Conservation (phyloP, 2,797 vertebrate species). For the Phoxinus dragarum region DNA sequence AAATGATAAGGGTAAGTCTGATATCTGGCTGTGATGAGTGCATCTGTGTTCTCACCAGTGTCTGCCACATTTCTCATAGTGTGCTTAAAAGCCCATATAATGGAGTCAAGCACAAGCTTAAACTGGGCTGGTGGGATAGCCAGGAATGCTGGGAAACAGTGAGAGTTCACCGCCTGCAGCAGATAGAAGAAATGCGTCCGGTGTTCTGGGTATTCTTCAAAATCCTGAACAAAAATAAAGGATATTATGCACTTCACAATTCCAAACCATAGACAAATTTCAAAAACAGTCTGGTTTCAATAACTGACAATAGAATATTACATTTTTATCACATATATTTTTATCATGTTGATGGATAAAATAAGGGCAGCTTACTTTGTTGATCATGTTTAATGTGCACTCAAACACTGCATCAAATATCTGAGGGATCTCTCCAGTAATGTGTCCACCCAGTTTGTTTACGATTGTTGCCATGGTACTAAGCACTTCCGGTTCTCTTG, state of each 20-base stretch:
- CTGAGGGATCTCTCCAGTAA: slow-evolving; percentile 97
- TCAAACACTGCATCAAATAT: slow-evolving; percentile 98
- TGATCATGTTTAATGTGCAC: slow-evolving; percentile 99
- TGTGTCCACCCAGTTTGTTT: slow-evolving; percentile 95
- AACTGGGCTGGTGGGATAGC: slow-evolving; percentile 98
- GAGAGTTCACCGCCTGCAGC: slow-evolving; percentile 97
- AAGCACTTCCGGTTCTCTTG: slow-evolving; percentile 96
- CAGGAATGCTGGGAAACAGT: slow-evolving; percentile 98
- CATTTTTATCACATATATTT: neutral
- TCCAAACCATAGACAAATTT: neutral
- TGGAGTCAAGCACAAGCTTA: slow-evolving; percentile 98
- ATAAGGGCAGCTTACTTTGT: slow-evolving; percentile 83
- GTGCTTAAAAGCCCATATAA: slow-evolving; percentile 99
- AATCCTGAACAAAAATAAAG: slow-evolving; percentile 81
- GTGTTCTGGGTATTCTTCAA: slow-evolving; percentile 98
- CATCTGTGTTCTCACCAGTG: slow-evolving; percentile 80
- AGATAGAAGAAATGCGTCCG: slow-evolving; percentile 98
- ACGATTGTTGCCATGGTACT: slow-evolving; percentile 99
- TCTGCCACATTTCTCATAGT: slow-evolving; percentile 99
- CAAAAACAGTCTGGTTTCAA: neutral
- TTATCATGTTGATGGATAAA: neutral
- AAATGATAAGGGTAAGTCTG: neutral
- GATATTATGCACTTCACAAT: neutral
- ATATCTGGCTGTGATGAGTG: neutral
- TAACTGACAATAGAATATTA: neutral